Base-by-base conservation (phyloP, 2,888 invertebrate species). In the Acanthacorydalis orientalis region DNA sequence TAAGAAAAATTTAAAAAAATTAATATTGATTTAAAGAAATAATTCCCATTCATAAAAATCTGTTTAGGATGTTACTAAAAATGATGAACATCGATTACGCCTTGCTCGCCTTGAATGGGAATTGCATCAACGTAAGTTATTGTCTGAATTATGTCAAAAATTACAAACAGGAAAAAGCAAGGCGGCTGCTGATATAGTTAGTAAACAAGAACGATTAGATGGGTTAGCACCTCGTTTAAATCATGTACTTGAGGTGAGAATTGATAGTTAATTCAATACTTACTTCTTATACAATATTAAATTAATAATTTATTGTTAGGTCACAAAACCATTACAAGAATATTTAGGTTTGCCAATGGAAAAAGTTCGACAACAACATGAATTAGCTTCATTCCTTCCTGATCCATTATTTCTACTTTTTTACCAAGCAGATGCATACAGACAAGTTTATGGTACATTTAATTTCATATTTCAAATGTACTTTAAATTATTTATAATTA, bases 81-180 rank as follows among this genome's bases (percentile, higher is more conserved):
- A 65, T 43, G 78, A 87, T 65, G 73, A 74, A 38, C 95, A 96
- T 67, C 82, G 84, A 57, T 69, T 83, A 51, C 83, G 86, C 58
- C 64, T 95, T 51, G 87, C 90, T 23, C 77, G 91, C 51, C 68
- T 96, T 33, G 90, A 93, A 60, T 92, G 90, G 83, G 96, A 96
- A 64, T 67, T 93, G 45, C 79, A 81, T 14, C 88, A 93, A 61
- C 74, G 96, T 1, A 86, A 91, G 60, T 80, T 85, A 56, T 68
- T 92, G 41, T 78, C 90, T 1, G 74, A 78, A 35, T 74, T 84
- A 31, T 84, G 87, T 57, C 80, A 78, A 57, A 78, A 83, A 51
- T 67, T 90, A 7, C 77, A 85, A 38, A 74, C 78, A 23, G 78
- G 78, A 32, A 91, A 90, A 60, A 85, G 87, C 56, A 71, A 75